Conservation (phyloP, 2,113 vertebrate genomes). For the Lepisosteus oculatus region DNA sequence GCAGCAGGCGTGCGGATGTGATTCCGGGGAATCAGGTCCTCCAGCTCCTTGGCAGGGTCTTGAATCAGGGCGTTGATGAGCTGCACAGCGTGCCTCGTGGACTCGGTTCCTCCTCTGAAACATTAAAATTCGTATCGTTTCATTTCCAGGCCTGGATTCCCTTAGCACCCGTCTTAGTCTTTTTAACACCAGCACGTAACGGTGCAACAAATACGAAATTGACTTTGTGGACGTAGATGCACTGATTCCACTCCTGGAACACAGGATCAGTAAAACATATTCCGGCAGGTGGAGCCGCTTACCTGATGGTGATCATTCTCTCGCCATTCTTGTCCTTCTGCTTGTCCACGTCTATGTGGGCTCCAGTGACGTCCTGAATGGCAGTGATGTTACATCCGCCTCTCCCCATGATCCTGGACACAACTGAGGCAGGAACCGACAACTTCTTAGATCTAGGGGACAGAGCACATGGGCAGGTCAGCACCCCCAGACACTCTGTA, state of each 20-base stretch:
- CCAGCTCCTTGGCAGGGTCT: conserved; percentile 97
- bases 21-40: conserved; percentile 96
- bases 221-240: no score
- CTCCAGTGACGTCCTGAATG: conserved; percentile 97
- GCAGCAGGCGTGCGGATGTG: conserved; percentile 89
- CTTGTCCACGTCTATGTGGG: conserved; percentile 98
- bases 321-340: conserved; percentile 99
- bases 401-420: conserved; percentile 97
- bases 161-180: no score
- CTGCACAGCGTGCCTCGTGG: conserved; percentile 93
- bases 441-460: conserved; percentile 91
- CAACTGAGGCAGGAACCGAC: conserved; percentile 94
- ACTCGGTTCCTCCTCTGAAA: conserved; percentile 91
- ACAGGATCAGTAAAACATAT: no score
- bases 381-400: conserved; percentile 98
- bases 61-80: conserved; percentile 98
- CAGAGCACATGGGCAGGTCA: not conserved
- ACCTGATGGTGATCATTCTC: conserved; percentile 99
- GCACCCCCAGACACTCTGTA: not conserved
- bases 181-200: no score
- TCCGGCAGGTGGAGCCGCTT: conserved; percentile 23
- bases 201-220: no score
- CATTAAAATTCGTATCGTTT: conserved; percentile 18
- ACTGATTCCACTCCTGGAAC: no score
- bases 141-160: no score